These are phyloP conservation scores for Sebastes steindachneri DNA, from an alignment of 2,797 vertebrate genomes.

Conservation along the genomic window DNA sequence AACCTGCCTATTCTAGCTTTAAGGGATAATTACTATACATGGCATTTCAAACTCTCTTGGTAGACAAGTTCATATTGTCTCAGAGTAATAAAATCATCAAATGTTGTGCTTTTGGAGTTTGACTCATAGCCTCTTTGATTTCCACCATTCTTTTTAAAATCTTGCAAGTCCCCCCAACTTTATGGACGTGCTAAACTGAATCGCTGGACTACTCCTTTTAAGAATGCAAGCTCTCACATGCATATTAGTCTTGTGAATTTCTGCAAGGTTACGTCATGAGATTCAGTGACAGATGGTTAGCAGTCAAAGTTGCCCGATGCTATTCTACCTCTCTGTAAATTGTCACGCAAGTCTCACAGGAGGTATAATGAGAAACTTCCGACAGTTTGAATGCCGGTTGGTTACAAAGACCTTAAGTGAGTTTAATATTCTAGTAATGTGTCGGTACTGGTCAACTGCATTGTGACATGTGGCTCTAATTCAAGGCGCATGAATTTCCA, in stretches of 20 bases:
- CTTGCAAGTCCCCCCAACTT: background rate
- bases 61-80: background rate
- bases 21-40: background rate
- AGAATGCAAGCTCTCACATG: background rate
- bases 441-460: constrained; percentile 86
- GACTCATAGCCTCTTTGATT: background rate
- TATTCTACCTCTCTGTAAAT: background rate
- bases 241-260: background rate
- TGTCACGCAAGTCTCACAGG: constrained; percentile 39
- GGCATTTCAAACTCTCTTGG: background rate
- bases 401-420: constrained; percentile 82
- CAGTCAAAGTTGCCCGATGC: background rate
- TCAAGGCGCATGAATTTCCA: constrained; percentile 93
- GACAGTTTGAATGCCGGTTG: constrained; percentile 91
- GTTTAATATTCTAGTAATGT: constrained; percentile 90
- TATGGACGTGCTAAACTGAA: background rate
- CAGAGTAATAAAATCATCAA: background rate
- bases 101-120: background rate
- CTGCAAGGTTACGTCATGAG: background rate
- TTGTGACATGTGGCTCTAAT: constrained; percentile 94
- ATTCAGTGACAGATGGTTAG: background rate
- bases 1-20: background rate
- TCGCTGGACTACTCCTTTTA: background rate
- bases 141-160: background rate
- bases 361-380: constrained; percentile 91